Percentiles rank a stretch among this genome's conserved stretches.
Conservation (phyloP, 2,797 vertebrate genomes). For the Myotis findleyi region DNA sequence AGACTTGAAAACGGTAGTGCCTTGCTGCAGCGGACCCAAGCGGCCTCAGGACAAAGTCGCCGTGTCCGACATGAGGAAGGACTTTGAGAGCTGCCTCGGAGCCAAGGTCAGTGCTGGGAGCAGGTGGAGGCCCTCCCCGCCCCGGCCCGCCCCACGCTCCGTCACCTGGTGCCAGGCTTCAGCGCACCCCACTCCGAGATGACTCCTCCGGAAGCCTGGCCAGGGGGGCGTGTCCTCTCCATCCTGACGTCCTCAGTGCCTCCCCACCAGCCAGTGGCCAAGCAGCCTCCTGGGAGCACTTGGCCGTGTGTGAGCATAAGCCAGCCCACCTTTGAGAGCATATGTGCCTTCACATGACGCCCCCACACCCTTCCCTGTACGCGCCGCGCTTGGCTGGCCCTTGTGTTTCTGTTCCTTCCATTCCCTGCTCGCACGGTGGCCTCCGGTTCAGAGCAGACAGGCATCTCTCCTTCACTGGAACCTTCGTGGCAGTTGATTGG, state of each 20-base stretch:
- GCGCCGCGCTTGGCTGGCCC: background rate
- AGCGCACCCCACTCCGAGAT: background rate
- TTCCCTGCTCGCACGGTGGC: background rate
- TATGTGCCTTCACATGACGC: background rate
- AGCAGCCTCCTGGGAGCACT: background rate
- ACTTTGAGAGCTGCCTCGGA: conserved; percentile 94
- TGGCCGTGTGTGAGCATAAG: background rate
- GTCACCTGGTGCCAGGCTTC: background rate
- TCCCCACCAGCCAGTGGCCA: background rate
- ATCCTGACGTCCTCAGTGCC: background rate
- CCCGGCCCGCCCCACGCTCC: fast-evolving
- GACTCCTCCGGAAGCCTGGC: background rate
- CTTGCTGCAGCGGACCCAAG: conserved; percentile 98
- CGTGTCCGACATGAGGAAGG: conserved; percentile 95
- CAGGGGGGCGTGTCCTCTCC: background rate
- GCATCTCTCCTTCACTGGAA: background rate
- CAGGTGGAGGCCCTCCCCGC: background rate
- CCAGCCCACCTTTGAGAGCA: background rate
- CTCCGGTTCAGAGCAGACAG: background rate
- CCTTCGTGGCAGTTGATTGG: background rate
- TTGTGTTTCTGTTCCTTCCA: background rate
- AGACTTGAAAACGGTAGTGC: conserved; percentile 94
- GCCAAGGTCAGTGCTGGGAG: conserved; percentile 90
- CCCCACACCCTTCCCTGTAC: background rate
- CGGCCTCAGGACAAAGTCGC: conserved; percentile 96